Conservation (phyloP, 2,113 vertebrate genomes). For the Oncorhynchus gorbuscha region DNA sequence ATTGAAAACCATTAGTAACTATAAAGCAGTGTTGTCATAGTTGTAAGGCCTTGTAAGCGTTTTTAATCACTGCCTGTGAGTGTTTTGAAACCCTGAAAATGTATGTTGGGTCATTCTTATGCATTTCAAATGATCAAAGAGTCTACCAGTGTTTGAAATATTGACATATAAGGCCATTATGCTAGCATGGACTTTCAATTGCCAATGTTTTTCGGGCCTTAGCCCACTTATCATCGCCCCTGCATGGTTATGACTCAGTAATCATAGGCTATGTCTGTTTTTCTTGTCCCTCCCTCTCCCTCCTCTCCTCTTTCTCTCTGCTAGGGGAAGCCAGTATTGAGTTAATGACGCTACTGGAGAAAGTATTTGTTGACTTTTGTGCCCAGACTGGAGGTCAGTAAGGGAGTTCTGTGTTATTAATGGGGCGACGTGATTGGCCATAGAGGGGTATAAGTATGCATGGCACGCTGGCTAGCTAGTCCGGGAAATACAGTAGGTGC, state of each 20-base stretch:
- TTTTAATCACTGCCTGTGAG: constrained; percentile 19
- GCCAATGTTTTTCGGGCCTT: not conserved
- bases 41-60: constrained; percentile 1
- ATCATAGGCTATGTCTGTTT: constrained; percentile 67
- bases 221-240: not conserved
- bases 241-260: constrained; percentile 60
- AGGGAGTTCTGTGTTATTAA: constrained; percentile 71
- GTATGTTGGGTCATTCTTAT: not conserved
- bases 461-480: constrained; percentile 49
- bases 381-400: constrained; percentile 62
- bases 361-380: constrained; percentile 73
- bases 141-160: constrained; percentile 48
- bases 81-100: not conserved
- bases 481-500: constrained; percentile 58
- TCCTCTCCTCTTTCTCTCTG: constrained; percentile 23
- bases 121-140: not conserved
- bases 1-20: not conserved
- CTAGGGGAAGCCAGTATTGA: constrained; percentile 48
- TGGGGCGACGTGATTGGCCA: constrained; percentile 67
- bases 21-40: not conserved
- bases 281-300: constrained; percentile 35
- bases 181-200: not conserved
- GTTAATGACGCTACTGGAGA: constrained; percentile 53
- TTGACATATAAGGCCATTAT: constrained; percentile 35
- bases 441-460: constrained; percentile 72